phyloP scores from a whole-genome alignment of 1,140 invertebrate species.

The Lethocerus indicus region DNA sequence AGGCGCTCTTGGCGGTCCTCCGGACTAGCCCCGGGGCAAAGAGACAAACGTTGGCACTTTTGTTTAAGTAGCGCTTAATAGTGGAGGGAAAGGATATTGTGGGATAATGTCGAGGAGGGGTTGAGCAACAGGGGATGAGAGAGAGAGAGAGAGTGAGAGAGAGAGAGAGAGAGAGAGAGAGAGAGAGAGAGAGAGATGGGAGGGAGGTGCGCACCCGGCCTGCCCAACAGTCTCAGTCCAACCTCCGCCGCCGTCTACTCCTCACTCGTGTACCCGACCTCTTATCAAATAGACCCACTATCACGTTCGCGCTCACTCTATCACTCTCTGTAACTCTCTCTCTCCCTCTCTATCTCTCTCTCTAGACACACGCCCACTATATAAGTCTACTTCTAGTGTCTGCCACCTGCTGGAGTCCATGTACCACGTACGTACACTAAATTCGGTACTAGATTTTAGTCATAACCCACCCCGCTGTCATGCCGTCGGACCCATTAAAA shows the following conservation, averaged over 20 bases:
- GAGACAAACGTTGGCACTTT: constrained; percentile 3
- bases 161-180: neutral
- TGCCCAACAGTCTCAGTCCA: neutral
- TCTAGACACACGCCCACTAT: no score
- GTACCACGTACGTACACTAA: no score
- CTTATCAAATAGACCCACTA: neutral
- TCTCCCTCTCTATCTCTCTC: constrained; percentile 2
- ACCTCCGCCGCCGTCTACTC: neutral
- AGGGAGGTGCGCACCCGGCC: no score
- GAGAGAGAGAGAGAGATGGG: neutral
- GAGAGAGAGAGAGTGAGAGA: neutral
- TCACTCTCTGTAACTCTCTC: neutral
- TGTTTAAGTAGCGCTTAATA: neutral
- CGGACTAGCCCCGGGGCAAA: no score
- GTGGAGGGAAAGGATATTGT: neutral
- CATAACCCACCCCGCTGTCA: no score
- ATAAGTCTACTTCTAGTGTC: no score
- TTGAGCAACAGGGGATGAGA: neutral
- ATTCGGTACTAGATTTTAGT: no score
- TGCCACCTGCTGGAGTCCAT: no score
- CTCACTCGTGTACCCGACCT: no score
- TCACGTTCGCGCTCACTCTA: neutral
- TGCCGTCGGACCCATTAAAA: no score
- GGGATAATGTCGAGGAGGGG: neutral
- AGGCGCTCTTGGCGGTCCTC: no score